A percentile compares a stretch with the other conserved stretches of the same genome.
These are phyloP conservation scores for Pseudobourletiella spinata DNA, from an alignment of 1,140 invertebrate species.

Conservation along the genomic window DNA sequence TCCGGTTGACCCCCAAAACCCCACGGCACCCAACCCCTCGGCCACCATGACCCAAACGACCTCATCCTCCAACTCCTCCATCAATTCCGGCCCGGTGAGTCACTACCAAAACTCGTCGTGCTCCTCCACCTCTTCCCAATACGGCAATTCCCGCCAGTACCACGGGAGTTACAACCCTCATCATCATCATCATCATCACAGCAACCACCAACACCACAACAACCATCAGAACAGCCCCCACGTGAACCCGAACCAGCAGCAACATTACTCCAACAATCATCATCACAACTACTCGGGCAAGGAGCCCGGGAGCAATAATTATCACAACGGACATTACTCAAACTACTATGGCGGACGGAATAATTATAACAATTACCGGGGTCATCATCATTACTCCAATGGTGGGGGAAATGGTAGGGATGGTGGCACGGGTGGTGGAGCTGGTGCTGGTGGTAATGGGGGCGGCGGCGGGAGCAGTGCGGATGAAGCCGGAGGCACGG, in stretches of 20 bases:
- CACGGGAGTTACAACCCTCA: not conserved
- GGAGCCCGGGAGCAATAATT: not conserved
- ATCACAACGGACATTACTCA: slow-evolving; percentile 11
- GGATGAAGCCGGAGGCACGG: not conserved
- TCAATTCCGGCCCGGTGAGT: not conserved
- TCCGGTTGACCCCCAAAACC: not conserved
- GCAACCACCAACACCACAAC: not conserved
- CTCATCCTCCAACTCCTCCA: not conserved
- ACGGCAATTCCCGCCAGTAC: not conserved
- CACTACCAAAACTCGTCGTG: not conserved
- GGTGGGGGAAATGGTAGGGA: slow-evolving; percentile 7
- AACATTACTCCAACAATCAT: not conserved
- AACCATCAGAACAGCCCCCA: not conserved
- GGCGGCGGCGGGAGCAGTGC: too few relatives aligned
- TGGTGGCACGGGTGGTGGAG: slow-evolving; percentile 5
- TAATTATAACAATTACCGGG: slow-evolving; percentile 1
- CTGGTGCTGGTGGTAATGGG: not conserved
- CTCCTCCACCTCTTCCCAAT: not conserved
- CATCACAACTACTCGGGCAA: not conserved
- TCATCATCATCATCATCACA: not conserved
- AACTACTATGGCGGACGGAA: not conserved
- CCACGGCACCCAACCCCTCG: not conserved
- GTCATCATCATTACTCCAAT: slow-evolving; percentile 2
- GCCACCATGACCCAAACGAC: not conserved
- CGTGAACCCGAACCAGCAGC: not conserved